Evolutionary conservation across 1,140 invertebrate genomes (phyloP).

Genomic region (Sitophilus oryzae): DNA sequence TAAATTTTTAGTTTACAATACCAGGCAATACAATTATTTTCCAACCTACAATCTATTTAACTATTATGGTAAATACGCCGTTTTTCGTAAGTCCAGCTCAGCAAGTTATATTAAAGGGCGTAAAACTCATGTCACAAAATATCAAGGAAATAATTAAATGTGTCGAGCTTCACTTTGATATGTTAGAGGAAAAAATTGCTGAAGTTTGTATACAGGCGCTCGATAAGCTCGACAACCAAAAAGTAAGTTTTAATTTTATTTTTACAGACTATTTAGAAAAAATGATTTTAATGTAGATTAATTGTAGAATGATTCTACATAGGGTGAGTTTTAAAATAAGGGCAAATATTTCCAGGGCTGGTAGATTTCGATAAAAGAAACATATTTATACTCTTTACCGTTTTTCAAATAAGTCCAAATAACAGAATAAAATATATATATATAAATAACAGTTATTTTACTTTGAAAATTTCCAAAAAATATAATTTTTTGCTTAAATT

Average conservation of each 20-base stretch:
- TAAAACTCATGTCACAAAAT: slow-evolving; percentile 59
- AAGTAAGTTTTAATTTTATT: slow-evolving; percentile 31
- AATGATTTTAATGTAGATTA: no score
- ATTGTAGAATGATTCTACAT: no score
- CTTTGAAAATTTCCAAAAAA: no score
- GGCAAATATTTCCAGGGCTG: no score
- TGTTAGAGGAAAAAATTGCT: slow-evolving; percentile 59
- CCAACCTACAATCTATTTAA: slow-evolving; percentile 68
- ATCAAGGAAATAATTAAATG: slow-evolving; percentile 54
- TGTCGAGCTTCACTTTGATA: slow-evolving; percentile 53
- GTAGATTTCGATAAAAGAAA: no score
- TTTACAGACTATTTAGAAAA: no score
- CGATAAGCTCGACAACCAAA: slow-evolving; percentile 50
- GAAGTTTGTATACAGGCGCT: slow-evolving; percentile 51
- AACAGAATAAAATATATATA: no score
- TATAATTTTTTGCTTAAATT: no score
- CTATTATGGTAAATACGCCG: slow-evolving; percentile 74
- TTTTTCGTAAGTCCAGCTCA: slow-evolving; percentile 66
- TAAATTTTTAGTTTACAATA: slow-evolving; percentile 57
- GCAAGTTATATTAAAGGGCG: slow-evolving; percentile 72
- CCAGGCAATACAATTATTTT: slow-evolving; percentile 62
- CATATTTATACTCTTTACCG: no score
- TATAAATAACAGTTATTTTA: no score
- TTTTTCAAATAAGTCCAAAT: no score
- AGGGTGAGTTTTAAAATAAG: no score